Evolutionary conservation across 2,888 invertebrate species (phyloP).

Genomic region (Tetheella fluctuosa): DNA sequence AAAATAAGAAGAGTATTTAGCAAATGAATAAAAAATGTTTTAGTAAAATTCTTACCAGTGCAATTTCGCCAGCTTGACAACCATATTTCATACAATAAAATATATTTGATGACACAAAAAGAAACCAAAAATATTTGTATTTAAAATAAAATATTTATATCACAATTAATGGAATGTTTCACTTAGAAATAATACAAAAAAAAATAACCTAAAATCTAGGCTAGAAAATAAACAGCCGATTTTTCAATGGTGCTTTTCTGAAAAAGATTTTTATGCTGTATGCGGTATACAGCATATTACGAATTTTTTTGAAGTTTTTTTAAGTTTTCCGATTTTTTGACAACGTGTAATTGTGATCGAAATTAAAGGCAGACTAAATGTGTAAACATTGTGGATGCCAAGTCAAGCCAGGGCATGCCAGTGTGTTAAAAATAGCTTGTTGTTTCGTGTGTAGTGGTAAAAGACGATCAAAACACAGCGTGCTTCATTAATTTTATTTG

Average conservation of each 20-base stretch:
- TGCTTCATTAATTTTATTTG: background rate
- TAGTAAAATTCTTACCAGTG: conserved; percentile 54
- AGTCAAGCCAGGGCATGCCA: conserved; percentile 4
- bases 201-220: conserved; percentile 22
- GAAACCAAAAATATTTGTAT: conserved; percentile 42
- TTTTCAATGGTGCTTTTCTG: conserved; percentile 61
- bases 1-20: too few relatives aligned
- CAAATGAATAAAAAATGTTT: background rate
- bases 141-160: conserved; percentile 45
- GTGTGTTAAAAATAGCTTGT: background rate
- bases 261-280: conserved; percentile 64
- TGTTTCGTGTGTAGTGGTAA: background rate
- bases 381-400: conserved; percentile 4
- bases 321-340: conserved; percentile 30
- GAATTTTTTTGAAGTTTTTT: conserved; percentile 27
- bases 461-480: background rate
- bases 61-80: conserved; percentile 60
- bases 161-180: conserved; percentile 66
- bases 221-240: conserved; percentile 41
- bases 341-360: conserved; percentile 36
- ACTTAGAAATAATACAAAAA: conserved; percentile 30
- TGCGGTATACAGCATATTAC: conserved; percentile 71
- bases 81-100: conserved; percentile 57
- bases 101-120: conserved; percentile 33
- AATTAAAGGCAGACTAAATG: background rate